phyloP scores from a whole-genome alignment of 2,113 vertebrate genomes.

The Salvelinus namaycush region DNA sequence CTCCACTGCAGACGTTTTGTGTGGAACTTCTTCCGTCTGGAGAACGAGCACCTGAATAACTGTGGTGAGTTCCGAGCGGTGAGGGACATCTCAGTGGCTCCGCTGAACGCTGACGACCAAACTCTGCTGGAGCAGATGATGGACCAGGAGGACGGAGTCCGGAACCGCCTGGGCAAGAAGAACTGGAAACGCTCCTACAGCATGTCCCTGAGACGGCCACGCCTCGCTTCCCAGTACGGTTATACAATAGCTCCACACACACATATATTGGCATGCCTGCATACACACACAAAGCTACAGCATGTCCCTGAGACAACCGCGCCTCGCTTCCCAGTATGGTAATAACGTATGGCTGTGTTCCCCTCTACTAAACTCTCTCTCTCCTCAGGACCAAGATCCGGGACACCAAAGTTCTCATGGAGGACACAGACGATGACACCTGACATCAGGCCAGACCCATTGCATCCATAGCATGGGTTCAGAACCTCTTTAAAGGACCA shows the following conservation, averaged over 20 bases:
- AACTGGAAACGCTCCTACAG: constrained; percentile 95
- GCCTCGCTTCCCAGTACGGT: constrained; percentile 88
- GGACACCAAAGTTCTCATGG: constrained; percentile 96
- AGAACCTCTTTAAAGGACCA: constrained; percentile 71
- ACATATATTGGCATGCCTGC: not conserved
- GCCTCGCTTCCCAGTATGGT: not conserved
- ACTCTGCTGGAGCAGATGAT: constrained; percentile 99
- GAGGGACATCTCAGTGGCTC: constrained; percentile 96
- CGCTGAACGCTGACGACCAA: constrained; percentile 95
- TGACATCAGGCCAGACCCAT: constrained; percentile 81
- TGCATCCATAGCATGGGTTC: constrained; percentile 57
- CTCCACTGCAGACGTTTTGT: constrained; percentile 85
- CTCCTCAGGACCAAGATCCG: constrained; percentile 85
- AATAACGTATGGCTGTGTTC: not conserved
- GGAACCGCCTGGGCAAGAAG: constrained; percentile 93
- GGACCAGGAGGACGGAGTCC: constrained; percentile 97
- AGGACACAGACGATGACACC: constrained; percentile 97
- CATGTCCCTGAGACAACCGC: not conserved
- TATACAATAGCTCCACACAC: constrained; percentile 16
- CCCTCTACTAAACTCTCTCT: not conserved
- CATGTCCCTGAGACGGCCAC: constrained; percentile 87
- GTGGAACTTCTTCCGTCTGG: constrained; percentile 98
- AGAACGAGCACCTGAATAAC: constrained; percentile 99
- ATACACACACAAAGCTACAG: not conserved
- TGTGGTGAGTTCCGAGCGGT: constrained; percentile 98